Conservation (phyloP, 1,140 invertebrate species). For the Penaeus chinensis region DNA sequence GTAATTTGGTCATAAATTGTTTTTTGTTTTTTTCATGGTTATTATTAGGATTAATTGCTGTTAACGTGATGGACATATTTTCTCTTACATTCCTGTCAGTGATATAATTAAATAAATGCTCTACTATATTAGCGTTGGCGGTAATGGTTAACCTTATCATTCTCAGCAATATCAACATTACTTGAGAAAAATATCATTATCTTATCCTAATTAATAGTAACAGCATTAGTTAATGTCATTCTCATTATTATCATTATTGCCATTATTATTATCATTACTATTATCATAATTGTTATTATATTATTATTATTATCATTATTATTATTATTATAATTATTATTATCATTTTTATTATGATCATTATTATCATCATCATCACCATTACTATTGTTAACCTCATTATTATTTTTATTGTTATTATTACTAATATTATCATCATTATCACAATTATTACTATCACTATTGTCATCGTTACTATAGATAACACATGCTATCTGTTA, state of each 20-base stretch:
- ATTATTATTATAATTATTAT: constrained; percentile 5
- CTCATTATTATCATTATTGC: background rate
- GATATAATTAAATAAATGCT: no score
- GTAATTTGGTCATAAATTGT: no score
- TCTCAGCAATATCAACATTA: background rate
- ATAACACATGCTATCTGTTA: no score
- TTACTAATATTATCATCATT: constrained; percentile 2
- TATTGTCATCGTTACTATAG: background rate
- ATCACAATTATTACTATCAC: constrained; percentile 1
- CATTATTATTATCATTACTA: background rate
- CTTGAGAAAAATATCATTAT: background rate
- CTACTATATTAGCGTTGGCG: background rate
- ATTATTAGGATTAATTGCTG: background rate
- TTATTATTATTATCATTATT: constrained; percentile 20
- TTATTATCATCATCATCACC: constrained; percentile 23
- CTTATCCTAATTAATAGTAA: background rate
- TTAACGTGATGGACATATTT: constrained; percentile 6
- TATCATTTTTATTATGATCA: constrained; percentile 1
- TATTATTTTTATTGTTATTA: constrained; percentile 17
- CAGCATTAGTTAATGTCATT: no score
- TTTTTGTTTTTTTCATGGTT: background rate
- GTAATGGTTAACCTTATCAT: background rate
- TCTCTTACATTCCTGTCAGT: background rate
- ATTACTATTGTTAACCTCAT: constrained; percentile 1
- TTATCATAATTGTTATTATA: background rate